Base-by-base conservation (phyloP, 2,888 invertebrate genomes). In the Oligia strigilis region DNA sequence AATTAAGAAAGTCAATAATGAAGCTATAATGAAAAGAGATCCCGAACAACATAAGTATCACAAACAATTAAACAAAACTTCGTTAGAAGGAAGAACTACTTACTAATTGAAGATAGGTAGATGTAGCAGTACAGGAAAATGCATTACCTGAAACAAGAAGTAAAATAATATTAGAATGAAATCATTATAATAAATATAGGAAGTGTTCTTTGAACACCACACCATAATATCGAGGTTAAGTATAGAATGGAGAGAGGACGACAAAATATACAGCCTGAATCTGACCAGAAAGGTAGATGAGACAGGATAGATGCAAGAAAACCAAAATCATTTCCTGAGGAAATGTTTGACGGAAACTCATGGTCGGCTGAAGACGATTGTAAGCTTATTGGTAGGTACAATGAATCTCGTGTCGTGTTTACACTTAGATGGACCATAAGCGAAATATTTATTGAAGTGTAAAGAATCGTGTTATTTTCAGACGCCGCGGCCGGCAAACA, bases 61-160 rank as follows among this genome's bases (percentile, higher is more conserved):
- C 14, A 29, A 29, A 29, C n/a, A 1, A 64, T 55, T 29, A 19
- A 23, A 65, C 49, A n/a, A 19, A 9, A 13, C 6, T 23, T 43
- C 23, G 55, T 13, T 19, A 43, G 14, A 58, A 69, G n/a, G 4
- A 29, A 46, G 8, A 62, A 66, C 11, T 14, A 66, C 75, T 76
- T 64, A 72, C 70, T 14, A 46, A 66, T 40, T 75, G 4, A 71
- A 69, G 43, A 70, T 2, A 14, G 11, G 1, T 1, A 40, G n/a
- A 36, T 55, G 75, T 6, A 69, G 19, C 13, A 64, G 46, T 58
- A 49, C 58, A 40, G 19, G 17, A 4, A 65, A 58, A 55, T 69
- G 73, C 23, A 52, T 86, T 84, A 85, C 84, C 84, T 85, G 86
- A 60, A 84, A 84, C 36, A 80, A 66, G n/a, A 74, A 60, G n/a